phyloP scores from a whole-genome alignment of 2,113 vertebrate species.

The Gymnobelideus leadbeateri region DNA sequence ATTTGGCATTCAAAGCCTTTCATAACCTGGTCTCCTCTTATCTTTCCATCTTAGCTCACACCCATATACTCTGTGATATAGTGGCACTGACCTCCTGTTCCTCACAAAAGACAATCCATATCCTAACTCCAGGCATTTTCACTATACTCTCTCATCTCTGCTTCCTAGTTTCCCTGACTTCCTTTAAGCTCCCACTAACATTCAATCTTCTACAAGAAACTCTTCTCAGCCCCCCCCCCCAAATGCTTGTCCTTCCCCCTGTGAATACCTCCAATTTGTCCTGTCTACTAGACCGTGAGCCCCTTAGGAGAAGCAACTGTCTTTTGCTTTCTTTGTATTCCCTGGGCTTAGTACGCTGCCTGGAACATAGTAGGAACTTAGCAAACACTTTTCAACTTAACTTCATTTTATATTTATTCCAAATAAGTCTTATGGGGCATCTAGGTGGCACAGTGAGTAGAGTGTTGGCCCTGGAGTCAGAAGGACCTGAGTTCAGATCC shows the following conservation, averaged over 20 bases:
- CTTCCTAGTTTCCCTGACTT: neutral
- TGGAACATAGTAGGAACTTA: neutral
- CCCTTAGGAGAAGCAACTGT: neutral
- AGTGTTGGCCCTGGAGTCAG: too few relatives aligned
- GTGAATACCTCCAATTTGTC: neutral
- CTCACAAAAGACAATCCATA: neutral
- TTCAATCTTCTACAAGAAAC: neutral
- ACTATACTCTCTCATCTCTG: neutral
- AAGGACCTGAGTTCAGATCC: too few relatives aligned
- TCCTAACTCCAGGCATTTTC: neutral
- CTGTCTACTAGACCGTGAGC: neutral
- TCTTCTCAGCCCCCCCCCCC: neutral
- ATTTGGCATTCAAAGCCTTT: neutral
- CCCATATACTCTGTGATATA: neutral
- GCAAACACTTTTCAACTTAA: neutral
- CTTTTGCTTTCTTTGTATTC: neutral
- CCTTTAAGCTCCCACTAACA: neutral
- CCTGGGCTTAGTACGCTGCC: neutral
- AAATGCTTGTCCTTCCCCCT: neutral
- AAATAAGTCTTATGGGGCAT: neutral
- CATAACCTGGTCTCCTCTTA: neutral
- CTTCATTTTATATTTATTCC: neutral
- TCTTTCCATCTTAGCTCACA: neutral
- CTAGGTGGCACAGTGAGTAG: too few relatives aligned
- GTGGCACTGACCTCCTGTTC: neutral